These are phyloP conservation scores for Toxostoma redivivum DNA, from an alignment of 2,113 vertebrate species.

Conservation along the genomic window DNA sequence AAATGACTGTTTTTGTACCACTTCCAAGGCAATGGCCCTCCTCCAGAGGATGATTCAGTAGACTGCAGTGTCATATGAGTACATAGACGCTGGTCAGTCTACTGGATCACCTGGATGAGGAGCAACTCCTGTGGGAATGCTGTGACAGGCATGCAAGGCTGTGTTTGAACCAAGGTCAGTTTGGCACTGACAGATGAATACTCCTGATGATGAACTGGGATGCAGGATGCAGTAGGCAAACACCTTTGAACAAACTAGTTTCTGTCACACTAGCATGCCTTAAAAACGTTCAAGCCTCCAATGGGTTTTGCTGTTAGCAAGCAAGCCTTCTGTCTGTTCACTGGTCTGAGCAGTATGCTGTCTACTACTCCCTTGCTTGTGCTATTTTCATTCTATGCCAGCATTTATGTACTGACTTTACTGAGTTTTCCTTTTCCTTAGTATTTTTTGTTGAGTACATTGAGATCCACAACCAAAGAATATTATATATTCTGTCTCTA, in stretches of 20 bases:
- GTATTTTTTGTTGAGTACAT: not conserved
- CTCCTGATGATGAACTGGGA: not conserved
- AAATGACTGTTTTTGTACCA: not conserved
- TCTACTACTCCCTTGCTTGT: not conserved
- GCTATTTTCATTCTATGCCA: not conserved
- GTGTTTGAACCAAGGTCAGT: not conserved
- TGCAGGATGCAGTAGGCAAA: not conserved
- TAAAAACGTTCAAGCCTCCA: not conserved
- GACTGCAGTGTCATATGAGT: not conserved
- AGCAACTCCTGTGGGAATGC: not conserved
- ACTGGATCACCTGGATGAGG: not conserved
- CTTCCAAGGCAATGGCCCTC: not conserved
- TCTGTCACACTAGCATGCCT: not conserved
- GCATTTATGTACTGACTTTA: not conserved
- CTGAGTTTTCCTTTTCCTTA: not conserved
- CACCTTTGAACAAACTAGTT: not conserved
- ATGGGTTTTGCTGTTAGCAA: not conserved
- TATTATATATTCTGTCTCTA: not conserved
- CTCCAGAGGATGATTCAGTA: not conserved
- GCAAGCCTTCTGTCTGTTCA: not conserved
- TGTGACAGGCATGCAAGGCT: fast-evolving
- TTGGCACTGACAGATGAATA: not conserved
- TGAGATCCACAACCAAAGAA: not conserved
- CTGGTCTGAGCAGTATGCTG: not conserved
- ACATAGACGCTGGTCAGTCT: not conserved